These are phyloP conservation scores for Pterobdella sp. DNA, from an alignment of 2,888 invertebrate species.

Conservation along the genomic window DNA sequence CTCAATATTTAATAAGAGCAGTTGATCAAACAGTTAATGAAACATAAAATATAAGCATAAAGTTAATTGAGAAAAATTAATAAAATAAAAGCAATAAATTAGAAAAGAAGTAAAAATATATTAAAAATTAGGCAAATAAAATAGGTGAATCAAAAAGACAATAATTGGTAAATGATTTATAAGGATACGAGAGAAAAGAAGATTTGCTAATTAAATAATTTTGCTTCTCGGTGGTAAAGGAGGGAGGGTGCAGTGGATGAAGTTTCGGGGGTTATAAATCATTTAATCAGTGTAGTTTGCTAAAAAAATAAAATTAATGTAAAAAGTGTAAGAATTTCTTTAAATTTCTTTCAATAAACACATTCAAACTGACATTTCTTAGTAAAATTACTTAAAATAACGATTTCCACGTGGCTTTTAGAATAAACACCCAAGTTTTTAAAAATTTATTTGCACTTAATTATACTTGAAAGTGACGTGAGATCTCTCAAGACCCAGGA, in stretches of 20 bases:
- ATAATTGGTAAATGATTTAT: background rate
- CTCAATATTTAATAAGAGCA: background rate
- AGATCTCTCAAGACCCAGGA: no score
- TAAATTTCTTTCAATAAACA: no score
- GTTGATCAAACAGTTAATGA: background rate
- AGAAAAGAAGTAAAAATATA: background rate
- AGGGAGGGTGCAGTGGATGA: background rate
- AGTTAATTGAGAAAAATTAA: background rate
- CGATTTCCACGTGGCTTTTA: no score
- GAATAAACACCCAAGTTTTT: no score
- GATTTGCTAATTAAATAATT: conserved; percentile 7
- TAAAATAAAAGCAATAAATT: background rate
- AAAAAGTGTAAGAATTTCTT: no score
- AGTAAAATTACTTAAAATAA: no score
- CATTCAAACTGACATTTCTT: no score
- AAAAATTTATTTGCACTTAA: no score
- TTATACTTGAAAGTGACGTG: no score
- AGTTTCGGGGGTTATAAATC: no score
- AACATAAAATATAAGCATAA: background rate
- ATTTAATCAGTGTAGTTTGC: no score
- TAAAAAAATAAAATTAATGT: no score
- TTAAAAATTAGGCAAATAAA: background rate
- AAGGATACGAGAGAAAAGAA: background rate
- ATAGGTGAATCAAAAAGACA: background rate
- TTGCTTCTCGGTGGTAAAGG: background rate